Evolutionary conservation across 2,888 invertebrate genomes (phyloP).

Genomic region (Drosophila pullipes): DNA sequence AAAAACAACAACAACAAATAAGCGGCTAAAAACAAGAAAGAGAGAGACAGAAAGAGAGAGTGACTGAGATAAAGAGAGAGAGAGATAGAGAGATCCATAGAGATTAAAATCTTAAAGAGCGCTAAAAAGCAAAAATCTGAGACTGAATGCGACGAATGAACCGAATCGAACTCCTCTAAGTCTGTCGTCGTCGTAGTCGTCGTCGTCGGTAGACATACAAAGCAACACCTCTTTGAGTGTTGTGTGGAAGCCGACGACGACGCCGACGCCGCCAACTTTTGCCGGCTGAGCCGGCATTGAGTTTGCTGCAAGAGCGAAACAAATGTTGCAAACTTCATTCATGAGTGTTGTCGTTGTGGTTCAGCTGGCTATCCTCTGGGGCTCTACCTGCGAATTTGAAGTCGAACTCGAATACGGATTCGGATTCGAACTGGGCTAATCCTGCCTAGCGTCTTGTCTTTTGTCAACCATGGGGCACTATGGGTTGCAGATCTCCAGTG

Average conservation of each 20-base stretch:
- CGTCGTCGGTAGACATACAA: constrained; percentile 47
- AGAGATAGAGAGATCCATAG: constrained; percentile 15
- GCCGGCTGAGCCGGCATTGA: constrained; percentile 11
- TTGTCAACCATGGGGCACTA: constrained; percentile 63
- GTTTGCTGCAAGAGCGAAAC: constrained; percentile 27
- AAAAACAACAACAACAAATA: constrained; percentile 48
- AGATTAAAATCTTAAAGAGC: constrained; percentile 80
- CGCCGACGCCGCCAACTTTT: constrained; percentile 38
- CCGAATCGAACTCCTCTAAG: constrained; percentile 50
- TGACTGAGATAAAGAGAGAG: not conserved
- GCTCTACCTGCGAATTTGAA: constrained; percentile 50
- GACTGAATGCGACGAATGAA: constrained; percentile 21
- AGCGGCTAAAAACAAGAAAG: constrained; percentile 54
- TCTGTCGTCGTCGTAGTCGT: constrained; percentile 15
- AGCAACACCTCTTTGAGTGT: constrained; percentile 75
- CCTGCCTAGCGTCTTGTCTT: constrained; percentile 65
- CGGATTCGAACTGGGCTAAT: constrained; percentile 62
- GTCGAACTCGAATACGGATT: constrained; percentile 22
- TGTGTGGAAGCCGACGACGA: constrained; percentile 45
- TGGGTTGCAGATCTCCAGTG: constrained; percentile 50
- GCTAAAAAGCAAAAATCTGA: constrained; percentile 66
- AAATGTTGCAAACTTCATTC: constrained; percentile 48
- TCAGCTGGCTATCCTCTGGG: constrained; percentile 32
- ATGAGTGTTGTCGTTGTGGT: constrained; percentile 25
- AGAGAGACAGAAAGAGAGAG: not conserved